Conservation (phyloP, 2,797 vertebrate genomes). For the Danio choprae region DNA sequence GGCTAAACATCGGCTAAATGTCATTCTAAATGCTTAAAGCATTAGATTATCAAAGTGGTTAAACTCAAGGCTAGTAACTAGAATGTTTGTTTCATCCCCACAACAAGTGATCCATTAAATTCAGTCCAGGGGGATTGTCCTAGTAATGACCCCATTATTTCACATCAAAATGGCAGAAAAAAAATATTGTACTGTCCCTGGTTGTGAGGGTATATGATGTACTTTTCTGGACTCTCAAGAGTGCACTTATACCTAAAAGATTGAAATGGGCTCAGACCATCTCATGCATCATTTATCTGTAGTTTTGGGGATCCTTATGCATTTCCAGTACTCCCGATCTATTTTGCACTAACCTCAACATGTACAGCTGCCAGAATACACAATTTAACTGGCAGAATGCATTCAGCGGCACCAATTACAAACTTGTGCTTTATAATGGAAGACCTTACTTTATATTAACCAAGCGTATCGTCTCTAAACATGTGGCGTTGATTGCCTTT, state of each 20-base stretch:
- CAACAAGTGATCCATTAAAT: constrained; percentile 2
- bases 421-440: constrained; percentile 18
- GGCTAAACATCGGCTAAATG: neutral
- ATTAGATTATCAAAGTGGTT: neutral
- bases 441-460: constrained; percentile 49
- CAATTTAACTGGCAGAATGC: constrained; percentile 7
- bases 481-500: constrained; percentile 34
- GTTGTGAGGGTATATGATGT: neutral
- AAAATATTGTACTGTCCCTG: neutral
- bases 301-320: constrained; percentile 9
- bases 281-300: constrained; percentile 8
- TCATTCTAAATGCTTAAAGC: neutral
- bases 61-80: neutral
- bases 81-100: neutral
- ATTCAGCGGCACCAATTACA: constrained; percentile 21
- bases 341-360: neutral
- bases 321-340: neutral
- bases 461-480: constrained; percentile 29
- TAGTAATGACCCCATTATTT: neutral
- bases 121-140: neutral
- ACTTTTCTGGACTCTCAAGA: neutral
- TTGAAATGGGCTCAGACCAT: neutral
- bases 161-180: neutral
- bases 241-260: neutral
- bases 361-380: neutral